A percentile compares a stretch with the other conserved stretches of the same genome.
phyloP scores from a whole-genome alignment of 2,888 invertebrate genomes.

The Oxycera nigricornis region DNA sequence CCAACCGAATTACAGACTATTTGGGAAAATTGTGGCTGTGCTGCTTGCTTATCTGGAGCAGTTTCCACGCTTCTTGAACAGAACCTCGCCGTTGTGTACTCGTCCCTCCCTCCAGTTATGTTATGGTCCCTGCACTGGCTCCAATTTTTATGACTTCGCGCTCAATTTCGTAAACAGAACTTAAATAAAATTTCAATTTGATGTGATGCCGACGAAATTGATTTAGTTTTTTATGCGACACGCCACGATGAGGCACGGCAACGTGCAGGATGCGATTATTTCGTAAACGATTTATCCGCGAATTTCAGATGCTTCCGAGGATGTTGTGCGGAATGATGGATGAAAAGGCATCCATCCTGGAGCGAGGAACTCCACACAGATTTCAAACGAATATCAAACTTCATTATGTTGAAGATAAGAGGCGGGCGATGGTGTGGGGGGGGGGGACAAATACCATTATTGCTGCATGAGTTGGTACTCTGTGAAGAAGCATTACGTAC shows the following conservation, averaged over 20 bases:
- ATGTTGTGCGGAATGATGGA: background rate
- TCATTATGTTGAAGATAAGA: background rate
- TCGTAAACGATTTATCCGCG: background rate
- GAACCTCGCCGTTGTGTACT: background rate
- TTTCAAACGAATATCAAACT: background rate
- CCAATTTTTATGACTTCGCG: slow-evolving; percentile 15
- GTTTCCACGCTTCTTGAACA: background rate
- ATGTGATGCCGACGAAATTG: slow-evolving; percentile 13
- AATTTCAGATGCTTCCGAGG: background rate
- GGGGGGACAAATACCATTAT: too few relatives aligned
- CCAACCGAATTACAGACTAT: background rate
- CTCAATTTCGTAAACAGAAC: slow-evolving; percentile 24
- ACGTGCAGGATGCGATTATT: background rate
- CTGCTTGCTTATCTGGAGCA: background rate
- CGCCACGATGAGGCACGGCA: background rate
- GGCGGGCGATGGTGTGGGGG: too few relatives aligned
- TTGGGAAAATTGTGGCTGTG: background rate
- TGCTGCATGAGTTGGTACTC: too few relatives aligned
- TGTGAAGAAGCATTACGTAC: too few relatives aligned
- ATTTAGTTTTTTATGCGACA: background rate
- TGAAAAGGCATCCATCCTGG: background rate
- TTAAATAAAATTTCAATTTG: background rate
- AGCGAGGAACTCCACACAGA: background rate
- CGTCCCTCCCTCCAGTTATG: background rate
- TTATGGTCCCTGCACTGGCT: background rate